Evolutionary conservation across 2,797 vertebrate genomes (phyloP).

Genomic region (Pogoniulus pusillus): DNA sequence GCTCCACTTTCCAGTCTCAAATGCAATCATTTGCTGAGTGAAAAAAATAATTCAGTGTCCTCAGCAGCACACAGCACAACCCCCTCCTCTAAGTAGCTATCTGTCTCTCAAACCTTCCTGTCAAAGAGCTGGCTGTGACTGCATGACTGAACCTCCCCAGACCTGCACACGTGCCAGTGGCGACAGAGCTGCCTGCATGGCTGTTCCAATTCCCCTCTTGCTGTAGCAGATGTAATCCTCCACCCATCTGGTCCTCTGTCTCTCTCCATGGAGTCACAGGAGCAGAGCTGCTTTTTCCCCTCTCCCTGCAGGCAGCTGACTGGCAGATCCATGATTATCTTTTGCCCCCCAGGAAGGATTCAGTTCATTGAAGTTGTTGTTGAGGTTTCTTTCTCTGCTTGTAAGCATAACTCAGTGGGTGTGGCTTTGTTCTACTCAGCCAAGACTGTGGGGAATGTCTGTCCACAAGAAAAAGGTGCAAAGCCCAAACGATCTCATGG

Average conservation of each 20-base stretch:
- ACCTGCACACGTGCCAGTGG: background rate
- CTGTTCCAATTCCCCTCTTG: accelerated
- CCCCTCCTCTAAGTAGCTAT: background rate
- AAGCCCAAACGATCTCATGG: accelerated
- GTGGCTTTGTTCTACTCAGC: background rate
- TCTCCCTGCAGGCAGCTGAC: background rate
- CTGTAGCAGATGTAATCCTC: background rate
- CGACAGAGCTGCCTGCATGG: background rate
- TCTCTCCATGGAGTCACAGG: background rate
- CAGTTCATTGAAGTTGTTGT: background rate
- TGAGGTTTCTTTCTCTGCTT: background rate
- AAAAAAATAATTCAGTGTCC: background rate
- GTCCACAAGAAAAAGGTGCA: background rate
- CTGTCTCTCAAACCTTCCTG: accelerated
- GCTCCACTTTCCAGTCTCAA: background rate
- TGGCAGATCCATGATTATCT: background rate
- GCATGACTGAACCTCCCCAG: accelerated
- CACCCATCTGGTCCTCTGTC: background rate
- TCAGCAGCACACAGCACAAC: background rate
- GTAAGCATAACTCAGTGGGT: accelerated
- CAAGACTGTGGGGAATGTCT: accelerated
- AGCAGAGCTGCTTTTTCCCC: background rate
- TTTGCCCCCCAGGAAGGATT: background rate
- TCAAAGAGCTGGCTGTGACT: background rate
- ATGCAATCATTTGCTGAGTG: background rate